Evolutionary conservation across 1,140 invertebrate genomes (phyloP), one percentile per base, ranked within the genome.

Genomic region (Sarcophaga peregrina): DNA sequence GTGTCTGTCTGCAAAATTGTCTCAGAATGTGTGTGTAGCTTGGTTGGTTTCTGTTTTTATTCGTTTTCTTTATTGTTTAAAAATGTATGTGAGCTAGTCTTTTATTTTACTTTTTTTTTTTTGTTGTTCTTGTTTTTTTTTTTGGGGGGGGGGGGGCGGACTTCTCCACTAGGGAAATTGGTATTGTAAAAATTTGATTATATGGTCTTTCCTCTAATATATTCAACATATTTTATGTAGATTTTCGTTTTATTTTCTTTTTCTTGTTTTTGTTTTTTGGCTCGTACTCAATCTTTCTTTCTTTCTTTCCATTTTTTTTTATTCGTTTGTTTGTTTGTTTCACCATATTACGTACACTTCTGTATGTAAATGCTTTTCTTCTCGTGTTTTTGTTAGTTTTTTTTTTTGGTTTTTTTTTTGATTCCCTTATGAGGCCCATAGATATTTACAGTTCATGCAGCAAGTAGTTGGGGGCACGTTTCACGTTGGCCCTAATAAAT

Each of bases 131-230:
- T n/a, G n/a, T n/a, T n/a, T n/a, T n/a, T n/a, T n/a, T n/a, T n/a
- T n/a, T n/a, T n/a, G n/a, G n/a, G n/a, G n/a, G n/a, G n/a, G n/a
- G n/a, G n/a, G n/a, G n/a, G n/a, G n/a, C n/a, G n/a, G n/a, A n/a
- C n/a, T 5, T 62, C 58, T 62, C 7, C 58, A 62, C 20, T 17
- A 17, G 58, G 58, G 58, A 62, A 62, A 62, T 62, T n/a, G 58
- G 58, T 62, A 17, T 62, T 62, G 48, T 15, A 17, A 17, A 62
- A 62, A 62, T 62, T 62, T 62, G 58, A 62, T 62, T 62, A 62
- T 62, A 62, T 62, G 58, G 58, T 62, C 15, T 62, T 62, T 62
- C n/a, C n/a, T 17, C n/a, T 62, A 62, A 62, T 62, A 62, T 62
- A 62, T 62, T 17, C n/a, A 62, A 62, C 15, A 62, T 62, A 62